A percentile compares a stretch with the other conserved stretches of the same genome.
Conservation (phyloP, 2,113 vertebrate species). For the Elachura formosa region DNA sequence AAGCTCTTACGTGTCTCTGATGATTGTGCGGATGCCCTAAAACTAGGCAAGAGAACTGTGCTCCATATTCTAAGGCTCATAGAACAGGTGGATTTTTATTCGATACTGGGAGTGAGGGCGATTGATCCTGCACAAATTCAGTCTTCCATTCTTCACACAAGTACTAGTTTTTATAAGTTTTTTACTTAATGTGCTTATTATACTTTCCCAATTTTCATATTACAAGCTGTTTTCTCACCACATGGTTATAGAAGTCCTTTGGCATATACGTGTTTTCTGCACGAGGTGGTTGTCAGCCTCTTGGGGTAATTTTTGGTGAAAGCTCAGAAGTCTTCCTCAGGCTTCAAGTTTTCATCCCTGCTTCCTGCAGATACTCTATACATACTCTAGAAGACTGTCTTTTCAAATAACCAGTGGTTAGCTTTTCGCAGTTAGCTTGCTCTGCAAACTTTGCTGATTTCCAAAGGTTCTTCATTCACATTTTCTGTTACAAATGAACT, state of each 20-base stretch:
- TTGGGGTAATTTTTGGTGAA: background rate
- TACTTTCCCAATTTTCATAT: no score
- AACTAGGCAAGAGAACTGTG: no score
- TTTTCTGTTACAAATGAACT: no score
- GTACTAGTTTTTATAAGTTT: no score
- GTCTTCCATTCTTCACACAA: no score
- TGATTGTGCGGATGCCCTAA: no score
- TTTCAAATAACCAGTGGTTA: background rate
- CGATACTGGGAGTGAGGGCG: no score
- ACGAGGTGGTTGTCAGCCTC: rapidly evolving
- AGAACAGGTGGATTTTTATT: no score
- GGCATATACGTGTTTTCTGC: background rate
- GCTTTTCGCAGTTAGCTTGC: background rate
- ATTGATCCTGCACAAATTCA: no score
- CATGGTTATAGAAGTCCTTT: background rate
- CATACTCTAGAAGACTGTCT: background rate
- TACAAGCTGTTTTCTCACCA: no score
- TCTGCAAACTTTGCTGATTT: background rate
- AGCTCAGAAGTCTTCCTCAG: background rate
- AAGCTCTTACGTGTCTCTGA: background rate
- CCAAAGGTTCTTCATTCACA: background rate
- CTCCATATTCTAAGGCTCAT: no score
- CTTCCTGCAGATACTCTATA: background rate
- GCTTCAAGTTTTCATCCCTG: background rate
- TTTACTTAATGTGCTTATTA: no score